Evolutionary conservation across 1,140 invertebrate species (phyloP), one percentile per base, ranked within the genome.

Genomic region (Anastrepha ludens): DNA sequence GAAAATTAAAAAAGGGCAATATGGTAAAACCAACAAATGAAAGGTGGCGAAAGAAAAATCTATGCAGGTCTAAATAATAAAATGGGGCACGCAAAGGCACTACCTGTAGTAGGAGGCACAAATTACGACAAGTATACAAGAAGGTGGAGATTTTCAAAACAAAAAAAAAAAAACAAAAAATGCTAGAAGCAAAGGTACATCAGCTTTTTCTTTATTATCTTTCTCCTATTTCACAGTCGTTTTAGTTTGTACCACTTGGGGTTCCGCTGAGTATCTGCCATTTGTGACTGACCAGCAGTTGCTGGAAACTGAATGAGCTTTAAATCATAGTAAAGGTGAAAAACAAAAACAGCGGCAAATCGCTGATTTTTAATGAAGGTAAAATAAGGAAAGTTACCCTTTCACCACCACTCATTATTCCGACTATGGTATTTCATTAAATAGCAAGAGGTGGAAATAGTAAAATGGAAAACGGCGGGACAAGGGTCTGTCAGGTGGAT

Each of bases 311-410:
- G n/a, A 17, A 62, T 62, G 47, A 47, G 47, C 74, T 81, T 55
- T 81, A 74, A 74, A 74, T 55, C 74, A 55, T 55, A 11, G 9
- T n/a, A 55, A 50, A 20, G 47, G 74, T 50, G 60, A 29, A 20
- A 11, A 78, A n/a, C n/a, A 29, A 55, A 81, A 81, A 81, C 2
- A 20, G 74, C n/a, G 41, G 11, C 50, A 81, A 50, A 81, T 55
- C 44, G 47, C 74, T 41, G 74, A 55, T 50, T 81, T 81, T 55
- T 81, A 81, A 81, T 81, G 74, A 81, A 55, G 47, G 74, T 6
- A 81, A 81, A 81, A 81, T 81, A 81, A 29, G 50, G 15, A 81
- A 55, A 81, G 20, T 55, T 20, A 50, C 74, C 74, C 47, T 55
- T 55, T 81, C 74, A 81, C 47, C 4, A 47, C n/a, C 74, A 11